A percentile compares a stretch with the other conserved stretches of the same genome.
Evolutionary conservation across 2,113 vertebrate species (phyloP).

Genomic region (Arizona elegans): DNA sequence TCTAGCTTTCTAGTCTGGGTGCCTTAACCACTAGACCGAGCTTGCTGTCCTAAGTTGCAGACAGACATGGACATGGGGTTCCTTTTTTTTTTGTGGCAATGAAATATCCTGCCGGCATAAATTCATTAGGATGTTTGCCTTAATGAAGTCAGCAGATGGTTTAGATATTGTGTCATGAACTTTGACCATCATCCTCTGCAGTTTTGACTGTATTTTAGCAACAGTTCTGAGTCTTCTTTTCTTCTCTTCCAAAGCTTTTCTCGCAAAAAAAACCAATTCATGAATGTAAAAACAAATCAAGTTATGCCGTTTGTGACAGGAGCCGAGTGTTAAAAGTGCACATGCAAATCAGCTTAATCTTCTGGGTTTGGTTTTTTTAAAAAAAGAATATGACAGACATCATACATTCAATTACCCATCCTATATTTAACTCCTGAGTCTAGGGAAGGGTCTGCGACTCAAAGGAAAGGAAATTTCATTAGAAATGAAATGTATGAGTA

Average conservation of each 20-base stretch:
- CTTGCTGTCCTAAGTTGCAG: not conserved
- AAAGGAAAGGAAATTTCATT: constrained; percentile 3
- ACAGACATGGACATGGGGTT: not conserved
- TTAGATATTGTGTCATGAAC: not conserved
- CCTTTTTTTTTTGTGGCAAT: not conserved
- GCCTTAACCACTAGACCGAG: not conserved
- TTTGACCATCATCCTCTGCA: not conserved
- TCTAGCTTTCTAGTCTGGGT: not conserved
- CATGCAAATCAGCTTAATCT: not conserved
- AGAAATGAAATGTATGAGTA: not conserved
- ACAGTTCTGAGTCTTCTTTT: not conserved
- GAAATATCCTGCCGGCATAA: not conserved
- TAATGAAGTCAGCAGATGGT: not conserved
- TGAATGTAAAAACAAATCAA: not conserved
- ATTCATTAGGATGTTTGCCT: not conserved
- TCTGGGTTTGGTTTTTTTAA: not conserved
- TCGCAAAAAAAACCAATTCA: not conserved
- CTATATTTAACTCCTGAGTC: not conserved
- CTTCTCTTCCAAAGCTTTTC: not conserved
- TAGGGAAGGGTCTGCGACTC: not conserved
- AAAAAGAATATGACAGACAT: not conserved
- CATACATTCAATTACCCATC: not conserved
- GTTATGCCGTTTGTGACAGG: not conserved
- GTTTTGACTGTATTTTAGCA: not conserved
- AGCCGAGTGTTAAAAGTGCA: not conserved